Evolutionary conservation across 2,113 vertebrate genomes (phyloP).

Genomic region (Aspiorhynchus laticeps): DNA sequence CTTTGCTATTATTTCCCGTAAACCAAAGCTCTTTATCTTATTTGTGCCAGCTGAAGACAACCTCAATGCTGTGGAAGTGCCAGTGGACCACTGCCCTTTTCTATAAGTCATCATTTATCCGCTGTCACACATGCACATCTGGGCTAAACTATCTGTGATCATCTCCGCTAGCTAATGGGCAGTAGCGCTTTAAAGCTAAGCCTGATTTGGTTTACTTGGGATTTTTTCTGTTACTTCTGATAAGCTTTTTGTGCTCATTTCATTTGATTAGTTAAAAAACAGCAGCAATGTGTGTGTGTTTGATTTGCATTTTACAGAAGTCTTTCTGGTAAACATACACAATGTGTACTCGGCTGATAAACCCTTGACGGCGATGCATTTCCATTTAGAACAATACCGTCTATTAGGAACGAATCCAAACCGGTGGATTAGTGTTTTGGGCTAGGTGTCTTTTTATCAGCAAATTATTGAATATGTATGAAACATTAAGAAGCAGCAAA

Average conservation of each 20-base stretch:
- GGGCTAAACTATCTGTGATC: constrained; percentile 36
- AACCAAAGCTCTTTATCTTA: constrained; percentile 12
- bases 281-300: neutral
- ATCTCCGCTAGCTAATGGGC: constrained; percentile 16
- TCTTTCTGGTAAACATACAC: constrained; percentile 21
- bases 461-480: constrained; percentile 39
- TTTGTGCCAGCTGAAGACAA: constrained; percentile 24
- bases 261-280: neutral
- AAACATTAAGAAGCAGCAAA: constrained; percentile 12
- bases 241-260: neutral
- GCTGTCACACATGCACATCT: neutral
- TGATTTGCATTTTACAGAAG: constrained; percentile 9
- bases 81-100: neutral
- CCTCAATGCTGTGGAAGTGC: constrained; percentile 11
- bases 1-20: constrained; percentile 23
- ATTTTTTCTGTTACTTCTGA: neutral
- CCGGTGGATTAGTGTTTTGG: constrained; percentile 24
- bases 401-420: constrained; percentile 11
- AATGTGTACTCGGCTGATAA: constrained; percentile 33
- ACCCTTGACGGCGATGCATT: neutral
- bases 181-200: constrained; percentile 9
- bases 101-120: constrained; percentile 21
- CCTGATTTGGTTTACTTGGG: neutral
- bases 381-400: constrained; percentile 29
- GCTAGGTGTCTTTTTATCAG: constrained; percentile 30